Percentiles rank a stretch among this genome's conserved stretches.
Evolutionary conservation across 2,797 vertebrate genomes (phyloP).

Genomic region (Poecilia picta): DNA sequence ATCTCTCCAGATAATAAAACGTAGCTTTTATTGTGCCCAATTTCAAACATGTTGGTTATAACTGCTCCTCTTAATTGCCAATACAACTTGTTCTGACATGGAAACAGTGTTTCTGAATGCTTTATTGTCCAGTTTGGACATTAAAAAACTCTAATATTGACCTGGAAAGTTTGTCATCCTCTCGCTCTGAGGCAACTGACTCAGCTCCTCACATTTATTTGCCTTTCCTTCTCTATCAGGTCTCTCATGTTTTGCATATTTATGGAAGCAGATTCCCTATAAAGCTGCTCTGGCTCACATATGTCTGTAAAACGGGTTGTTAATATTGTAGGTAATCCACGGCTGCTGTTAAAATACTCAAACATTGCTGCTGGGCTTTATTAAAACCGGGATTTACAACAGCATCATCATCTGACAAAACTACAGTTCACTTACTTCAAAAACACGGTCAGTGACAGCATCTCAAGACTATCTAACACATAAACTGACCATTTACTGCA

Average conservation of each 20-base stretch:
- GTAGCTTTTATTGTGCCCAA: not conserved
- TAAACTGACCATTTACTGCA: not conserved
- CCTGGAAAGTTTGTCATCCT: not conserved
- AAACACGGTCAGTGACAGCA: not conserved
- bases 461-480: not conserved
- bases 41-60: not conserved
- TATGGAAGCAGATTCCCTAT: not conserved
- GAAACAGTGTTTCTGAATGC: not conserved
- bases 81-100: not conserved
- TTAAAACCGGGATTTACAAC: not conserved
- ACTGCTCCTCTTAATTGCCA: not conserved
- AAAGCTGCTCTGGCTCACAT: not conserved
- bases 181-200: not conserved
- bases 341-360: not conserved
- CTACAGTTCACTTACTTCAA: not conserved
- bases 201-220: not conserved
- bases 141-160: not conserved
- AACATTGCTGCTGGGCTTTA: not conserved
- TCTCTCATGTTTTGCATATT: not conserved
- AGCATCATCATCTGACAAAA: not conserved
- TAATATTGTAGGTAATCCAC: not conserved
- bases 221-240: not conserved
- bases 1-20: not conserved
- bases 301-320: not conserved
- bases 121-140: not conserved